Base-by-base conservation (phyloP, 2,797 vertebrate genomes). In the Hafferia zeledoni region DNA sequence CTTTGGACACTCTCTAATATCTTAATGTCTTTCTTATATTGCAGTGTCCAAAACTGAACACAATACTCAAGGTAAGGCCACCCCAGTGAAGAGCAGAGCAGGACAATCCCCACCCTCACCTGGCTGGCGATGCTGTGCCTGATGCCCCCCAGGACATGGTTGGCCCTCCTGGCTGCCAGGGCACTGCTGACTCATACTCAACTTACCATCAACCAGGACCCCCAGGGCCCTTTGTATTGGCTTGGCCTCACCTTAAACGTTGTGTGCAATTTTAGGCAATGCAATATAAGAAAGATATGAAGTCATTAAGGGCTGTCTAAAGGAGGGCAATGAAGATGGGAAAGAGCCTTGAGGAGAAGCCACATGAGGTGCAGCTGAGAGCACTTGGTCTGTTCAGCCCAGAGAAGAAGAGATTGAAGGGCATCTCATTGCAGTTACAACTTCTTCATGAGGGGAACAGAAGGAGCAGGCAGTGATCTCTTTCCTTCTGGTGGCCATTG, bases 1-100 rank as follows among this genome's bases (percentile, higher is more conserved):
- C 27, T 37, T 35, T 35, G 33, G 20, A 27, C 9, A 2, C 17
- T 23, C 9, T 39, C 6, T 67, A 47, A 16, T 9, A 30, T 2
- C 5, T 49, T 10, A 46, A 33, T 25, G 8, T 22, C 13, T 22
- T 65, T 59, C 31, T 25, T 46, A 10, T 22, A 13, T 2, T 47
- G 12, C 10, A 8, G 17, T 17, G 13, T 6, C 28, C 67, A 72
- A 30, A 50, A 24, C 23, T 50, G 23, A 5, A 41, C 50, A 11
- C 23, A 37, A 19, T 9, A 39, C 9, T 31, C 0, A 1, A 41
- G 20, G 4, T 22, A 39, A 41, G 20, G 25, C 24, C 0, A 0
- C 30, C 13, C 6, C 33, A 46, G 13, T 2, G 9, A 46, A 60
- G 30, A 31, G 11, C 46, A 46, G 19, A 53, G 68, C 0, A 0